A percentile compares a stretch with the other conserved stretches of the same genome.
These are phyloP conservation scores for Thyatira batis DNA, from an alignment of 2,888 invertebrate genomes.

Conservation along the genomic window DNA sequence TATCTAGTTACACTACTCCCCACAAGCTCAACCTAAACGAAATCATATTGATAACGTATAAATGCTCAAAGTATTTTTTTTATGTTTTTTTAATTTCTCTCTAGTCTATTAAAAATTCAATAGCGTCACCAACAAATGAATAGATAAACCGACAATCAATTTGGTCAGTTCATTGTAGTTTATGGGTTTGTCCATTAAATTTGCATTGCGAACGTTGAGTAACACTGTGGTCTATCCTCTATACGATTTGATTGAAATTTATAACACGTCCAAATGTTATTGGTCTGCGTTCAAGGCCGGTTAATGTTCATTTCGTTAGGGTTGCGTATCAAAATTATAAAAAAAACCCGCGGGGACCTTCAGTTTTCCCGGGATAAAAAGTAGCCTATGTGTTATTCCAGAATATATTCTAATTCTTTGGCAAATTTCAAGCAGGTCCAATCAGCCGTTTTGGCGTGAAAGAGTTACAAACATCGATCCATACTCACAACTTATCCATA, in stretches of 20 bases:
- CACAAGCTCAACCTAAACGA: too few relatives aligned
- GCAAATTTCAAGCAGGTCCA: too few relatives aligned
- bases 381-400: too few relatives aligned
- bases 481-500: too few relatives aligned
- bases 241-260: constrained; percentile 52
- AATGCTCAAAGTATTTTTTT: too few relatives aligned
- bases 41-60: too few relatives aligned
- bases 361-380: too few relatives aligned
- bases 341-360: too few relatives aligned
- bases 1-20: too few relatives aligned
- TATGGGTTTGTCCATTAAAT: constrained; percentile 34
- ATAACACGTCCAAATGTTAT: constrained; percentile 48
- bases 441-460: too few relatives aligned
- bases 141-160: constrained; percentile 10
- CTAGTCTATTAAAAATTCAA: background rate
- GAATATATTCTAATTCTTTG: too few relatives aligned
- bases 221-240: constrained; percentile 20
- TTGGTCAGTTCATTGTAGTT: constrained; percentile 36
- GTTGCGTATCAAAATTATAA: background rate
- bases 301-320: constrained; percentile 4
- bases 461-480: too few relatives aligned
- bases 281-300: constrained; percentile 37
- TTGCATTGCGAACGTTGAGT: constrained; percentile 47
- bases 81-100: background rate
- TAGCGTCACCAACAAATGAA: constrained; percentile 22